These are phyloP conservation scores for Dreissena rostriformis DNA, from an alignment of 1,140 invertebrate species.

Conservation along the genomic window DNA sequence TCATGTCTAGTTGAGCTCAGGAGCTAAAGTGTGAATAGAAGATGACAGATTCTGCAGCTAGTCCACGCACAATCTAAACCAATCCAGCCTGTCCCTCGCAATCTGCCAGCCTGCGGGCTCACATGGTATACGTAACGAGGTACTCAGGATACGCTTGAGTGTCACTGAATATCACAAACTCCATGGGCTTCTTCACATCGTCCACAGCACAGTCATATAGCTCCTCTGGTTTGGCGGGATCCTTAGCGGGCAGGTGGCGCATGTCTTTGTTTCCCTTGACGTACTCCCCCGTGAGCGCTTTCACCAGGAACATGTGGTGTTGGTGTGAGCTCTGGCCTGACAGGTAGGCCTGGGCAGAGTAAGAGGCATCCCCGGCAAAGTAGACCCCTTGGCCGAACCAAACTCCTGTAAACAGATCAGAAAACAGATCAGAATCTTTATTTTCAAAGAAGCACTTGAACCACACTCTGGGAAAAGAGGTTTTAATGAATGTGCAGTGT, in stretches of 20 bases:
- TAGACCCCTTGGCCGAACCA: conserved; percentile 47
- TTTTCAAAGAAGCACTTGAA: no score
- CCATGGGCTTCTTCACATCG: conserved; percentile 54
- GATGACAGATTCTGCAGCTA: no score
- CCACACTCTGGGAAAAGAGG: no score
- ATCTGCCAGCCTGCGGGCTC: no score
- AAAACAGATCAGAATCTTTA: not conserved
- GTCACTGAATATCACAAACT: conserved; percentile 68
- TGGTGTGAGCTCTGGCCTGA: conserved; percentile 33
- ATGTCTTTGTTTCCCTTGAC: conserved; percentile 41
- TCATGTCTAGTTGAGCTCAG: no score
- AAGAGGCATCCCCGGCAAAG: conserved; percentile 51
- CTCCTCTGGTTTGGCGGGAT: conserved; percentile 16
- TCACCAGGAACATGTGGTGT: conserved; percentile 54
- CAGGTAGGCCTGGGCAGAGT: conserved; percentile 35
- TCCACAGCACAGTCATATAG: conserved; percentile 65
- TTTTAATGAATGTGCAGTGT: no score
- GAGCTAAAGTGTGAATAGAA: no score
- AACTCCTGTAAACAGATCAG: conserved; percentile 27
- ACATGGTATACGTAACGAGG: conserved; percentile 53
- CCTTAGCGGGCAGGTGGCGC: conserved; percentile 35
- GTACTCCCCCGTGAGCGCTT: conserved; percentile 57
- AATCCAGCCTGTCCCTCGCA: no score
- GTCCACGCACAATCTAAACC: no score
- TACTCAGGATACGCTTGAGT: conserved; percentile 69